Base-by-base conservation (phyloP, 2,888 invertebrate species). In the Drosophila multiciliata region DNA sequence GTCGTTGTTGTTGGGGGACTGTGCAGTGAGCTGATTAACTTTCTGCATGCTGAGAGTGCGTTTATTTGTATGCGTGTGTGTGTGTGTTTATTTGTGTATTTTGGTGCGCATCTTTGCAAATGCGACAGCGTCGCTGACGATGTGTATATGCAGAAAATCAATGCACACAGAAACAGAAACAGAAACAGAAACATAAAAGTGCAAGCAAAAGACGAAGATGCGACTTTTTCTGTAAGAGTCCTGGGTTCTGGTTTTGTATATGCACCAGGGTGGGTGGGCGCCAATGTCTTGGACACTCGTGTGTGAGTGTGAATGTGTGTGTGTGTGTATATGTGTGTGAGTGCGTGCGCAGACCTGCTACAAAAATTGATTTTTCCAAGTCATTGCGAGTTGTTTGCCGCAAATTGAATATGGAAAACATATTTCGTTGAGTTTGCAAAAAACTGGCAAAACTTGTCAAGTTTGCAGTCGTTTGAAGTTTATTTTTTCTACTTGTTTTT, bases 361-460 rank as follows among this genome's bases (percentile, higher is more conserved):
- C 88, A 82, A 86, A 85, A 89, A 89, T 89, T 89, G 89, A 89
- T 89, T 89, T 89, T 89, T 89, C 89, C 84, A 83, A 85, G 83
- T 68, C 75, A 64, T 45, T 80, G 62, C 63, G 61, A 75, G 63
- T 66, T 53, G 66, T 65, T 65, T 73, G 74, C 69, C 66, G 70
- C 59, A 73, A 66, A 54, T 63, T 58, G 54, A 62, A 67, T 38
- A 50, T 38, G 38, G 26, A 68, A 72, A 68, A 61, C 62, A 67
- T 57, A 17, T 75, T 66, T 63, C 54, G 58, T 60, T 55, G 52
- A 29, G 29, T 73, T 66, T 36, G 53, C 66, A 35, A 54, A 52
- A 60, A 68, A 74, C 69, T 73, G 48, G 62, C 64, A 45, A 73
- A 66, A 78, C 62, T 74, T 53, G 70, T 65, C 52, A 15, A 58